Base-by-base conservation (phyloP, 2,113 vertebrate species). In the Caranx melampygus region DNA sequence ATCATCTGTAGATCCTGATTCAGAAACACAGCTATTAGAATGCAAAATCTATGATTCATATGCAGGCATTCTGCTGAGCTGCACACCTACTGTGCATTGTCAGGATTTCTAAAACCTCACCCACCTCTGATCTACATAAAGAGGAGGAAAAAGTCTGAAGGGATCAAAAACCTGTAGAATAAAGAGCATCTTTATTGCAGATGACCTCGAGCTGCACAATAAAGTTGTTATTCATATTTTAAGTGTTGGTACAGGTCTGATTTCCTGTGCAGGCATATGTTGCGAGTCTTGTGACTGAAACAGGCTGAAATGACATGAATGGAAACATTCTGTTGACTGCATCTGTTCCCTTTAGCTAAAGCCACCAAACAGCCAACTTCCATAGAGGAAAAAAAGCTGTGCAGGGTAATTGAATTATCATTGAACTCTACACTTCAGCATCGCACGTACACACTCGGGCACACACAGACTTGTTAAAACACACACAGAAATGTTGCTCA, bases 401-500 rank as follows among this genome's bases (percentile, higher is more conserved):
- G 14, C 5, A 13, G 21, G 21, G 6, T 35, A 14, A 11, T 10
- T 13, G 1, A 9, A 40, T 71, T 31, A 20, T 4, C 31, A 2
- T 54, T 44, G 45, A 49, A 55, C 81, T 10, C 16, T 20, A 59
- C 1, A 21, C 42, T 63, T 47, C 0, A 4, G 7, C 33, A 44
- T 52, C 18, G 7, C 5, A 42, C 20, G 42, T 12, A 40, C 61
- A 37, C 64, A 65, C 33, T 18, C 62, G 42, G 11, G 12, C 61
- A 16, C 64, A 68, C 35, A 12, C 15, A 54, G 1, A n/a, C 8
- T 54, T 49, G 37, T 78, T 33, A 16, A 51, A 47, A 42, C 40
- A 49, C 59, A 47, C 64, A 47, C 65, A 57, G 40, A 61, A 9
- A 51, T 66, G 54, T 58, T 66, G 59, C 60, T 31, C 60, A 31